Base-by-base conservation (phyloP, 2,113 vertebrate genomes). In the Gallinago media region DNA sequence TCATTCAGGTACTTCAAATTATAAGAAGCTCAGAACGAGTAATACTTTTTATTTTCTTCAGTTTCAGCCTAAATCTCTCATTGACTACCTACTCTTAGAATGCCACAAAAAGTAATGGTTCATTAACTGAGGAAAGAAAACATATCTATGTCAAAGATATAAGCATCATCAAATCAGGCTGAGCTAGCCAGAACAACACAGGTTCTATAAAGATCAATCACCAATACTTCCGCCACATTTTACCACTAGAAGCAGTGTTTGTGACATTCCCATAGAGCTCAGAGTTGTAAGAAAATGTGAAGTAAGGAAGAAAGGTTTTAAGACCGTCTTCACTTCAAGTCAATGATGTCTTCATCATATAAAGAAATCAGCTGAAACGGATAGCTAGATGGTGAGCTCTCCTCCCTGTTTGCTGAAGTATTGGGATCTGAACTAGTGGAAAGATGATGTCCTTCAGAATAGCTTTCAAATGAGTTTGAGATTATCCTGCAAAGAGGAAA, bases 291-390 rank as follows among this genome's bases (percentile, higher is more conserved):
- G 87, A 97, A 97, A 97, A 92, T 27, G 62, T 88, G 82, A 85
- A 89, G 80, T 46, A 95, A 91, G 38, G 34, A 89, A 72, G 81
- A 61, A 77, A n/a, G 76, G 94, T 77, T 92, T 97, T 79, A 21
- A 81, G 97, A 98, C 97, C 98, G 97, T 97, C 97, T 97, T 99
- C 98, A 99, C 97, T 99, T 99, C 95, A 99, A 98, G 97, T 99
- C 99, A 97, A 99, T 97, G 89, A 98, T 94, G 85, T 99, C 99
- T 97, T 99, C 99, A 55, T 99, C 99, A 5, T 98, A 99, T 81
- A 99, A 99, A 25, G 98, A 97, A 34, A 98, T 88, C 55, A 98
- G 98, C 52, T 97, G 97, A 85, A 99, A 99, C 9, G 98, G 98
- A 65, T 85, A 97, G 96, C 97, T 95, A 17, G 98, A 97, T 7